Conservation (phyloP, 2,113 vertebrate genomes). For the Pterophyllum scalare region DNA sequence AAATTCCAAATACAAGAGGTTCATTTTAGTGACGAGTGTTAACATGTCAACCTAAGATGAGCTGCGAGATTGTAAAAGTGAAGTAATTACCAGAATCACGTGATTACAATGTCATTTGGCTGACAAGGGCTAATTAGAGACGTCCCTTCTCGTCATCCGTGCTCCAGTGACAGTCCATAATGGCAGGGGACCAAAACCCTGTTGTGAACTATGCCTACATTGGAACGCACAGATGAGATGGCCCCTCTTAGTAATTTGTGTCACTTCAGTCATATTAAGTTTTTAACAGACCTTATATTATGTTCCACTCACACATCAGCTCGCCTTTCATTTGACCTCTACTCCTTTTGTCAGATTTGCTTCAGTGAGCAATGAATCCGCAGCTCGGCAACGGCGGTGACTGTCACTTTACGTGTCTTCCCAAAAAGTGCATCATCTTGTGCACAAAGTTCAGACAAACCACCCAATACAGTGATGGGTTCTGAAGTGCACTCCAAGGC, state of each 20-base stretch:
- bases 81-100: slow-evolving; percentile 81
- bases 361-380: slow-evolving; percentile 45
- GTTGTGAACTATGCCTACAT: slow-evolving; percentile 69
- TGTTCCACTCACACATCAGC: slow-evolving; percentile 17
- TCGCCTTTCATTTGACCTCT: slow-evolving; percentile 64
- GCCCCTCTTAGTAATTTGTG: slow-evolving; percentile 70
- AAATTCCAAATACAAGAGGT: slow-evolving; percentile 58
- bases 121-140: slow-evolving; percentile 82
- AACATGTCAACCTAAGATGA: slow-evolving; percentile 66
- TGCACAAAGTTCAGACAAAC: slow-evolving; percentile 33
- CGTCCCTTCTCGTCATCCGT: slow-evolving; percentile 71
- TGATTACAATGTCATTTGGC: slow-evolving; percentile 82
- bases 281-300: slow-evolving; percentile 61
- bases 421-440: slow-evolving; percentile 51
- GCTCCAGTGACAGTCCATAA: slow-evolving; percentile 65
- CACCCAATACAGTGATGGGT: not conserved
- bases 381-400: slow-evolving; percentile 30
- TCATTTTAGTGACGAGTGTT: slow-evolving; percentile 65
- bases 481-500: not conserved
- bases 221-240: slow-evolving; percentile 39
- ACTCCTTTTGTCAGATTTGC: slow-evolving; percentile 58
- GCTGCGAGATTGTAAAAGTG: slow-evolving; percentile 68
- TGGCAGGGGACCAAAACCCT: slow-evolving; percentile 66
- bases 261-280: slow-evolving; percentile 69
- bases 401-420: slow-evolving; percentile 57